These are phyloP conservation scores for Ceraclea dissimilis DNA, from an alignment of 2,888 invertebrate species.

Conservation along the genomic window DNA sequence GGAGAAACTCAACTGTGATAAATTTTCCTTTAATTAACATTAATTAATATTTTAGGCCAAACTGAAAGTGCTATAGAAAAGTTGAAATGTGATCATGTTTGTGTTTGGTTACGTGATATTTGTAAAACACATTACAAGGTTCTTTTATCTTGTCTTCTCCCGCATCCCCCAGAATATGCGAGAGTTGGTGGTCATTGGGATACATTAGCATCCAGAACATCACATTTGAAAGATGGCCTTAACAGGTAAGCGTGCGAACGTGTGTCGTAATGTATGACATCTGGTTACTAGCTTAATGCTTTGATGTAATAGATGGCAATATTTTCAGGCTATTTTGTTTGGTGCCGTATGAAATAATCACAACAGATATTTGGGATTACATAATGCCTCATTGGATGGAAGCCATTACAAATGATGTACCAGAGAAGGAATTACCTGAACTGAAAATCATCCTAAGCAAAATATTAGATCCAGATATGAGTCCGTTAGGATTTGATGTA, in stretches of 20 bases:
- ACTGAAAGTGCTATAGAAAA: slow-evolving; percentile 84
- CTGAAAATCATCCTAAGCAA: slow-evolving; percentile 80
- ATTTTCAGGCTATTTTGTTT: slow-evolving; percentile 74
- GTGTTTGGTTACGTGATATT: slow-evolving; percentile 83
- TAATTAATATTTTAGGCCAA: slow-evolving; percentile 51
- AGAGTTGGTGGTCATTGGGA: slow-evolving; percentile 96
- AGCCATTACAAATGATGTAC: slow-evolving; percentile 87
- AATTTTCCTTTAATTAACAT: no score
- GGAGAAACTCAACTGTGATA: no score
- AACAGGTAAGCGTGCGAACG: slow-evolving; percentile 44
- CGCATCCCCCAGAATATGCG: slow-evolving; percentile 94
- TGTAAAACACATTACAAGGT: slow-evolving; percentile 79
- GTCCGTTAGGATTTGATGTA: slow-evolving; percentile 90
- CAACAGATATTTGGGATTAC: slow-evolving; percentile 93
- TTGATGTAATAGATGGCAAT: no score
- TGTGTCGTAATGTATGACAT: no score
- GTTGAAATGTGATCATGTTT: slow-evolving; percentile 86
- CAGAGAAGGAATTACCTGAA: slow-evolving; percentile 79
- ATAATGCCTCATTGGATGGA: slow-evolving; percentile 99
- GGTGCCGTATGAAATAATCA: slow-evolving; percentile 96
- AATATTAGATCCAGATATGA: slow-evolving; percentile 94
- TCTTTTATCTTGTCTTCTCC: slow-evolving; percentile 87
- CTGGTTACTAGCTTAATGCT: not conserved
- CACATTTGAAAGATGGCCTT: slow-evolving; percentile 90
- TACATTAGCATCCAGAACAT: slow-evolving; percentile 75